Percentiles rank a stretch among this genome's conserved stretches.
These are phyloP conservation scores for Gambelia wislizenii DNA, from an alignment of 2,797 vertebrate genomes.

Conservation along the genomic window DNA sequence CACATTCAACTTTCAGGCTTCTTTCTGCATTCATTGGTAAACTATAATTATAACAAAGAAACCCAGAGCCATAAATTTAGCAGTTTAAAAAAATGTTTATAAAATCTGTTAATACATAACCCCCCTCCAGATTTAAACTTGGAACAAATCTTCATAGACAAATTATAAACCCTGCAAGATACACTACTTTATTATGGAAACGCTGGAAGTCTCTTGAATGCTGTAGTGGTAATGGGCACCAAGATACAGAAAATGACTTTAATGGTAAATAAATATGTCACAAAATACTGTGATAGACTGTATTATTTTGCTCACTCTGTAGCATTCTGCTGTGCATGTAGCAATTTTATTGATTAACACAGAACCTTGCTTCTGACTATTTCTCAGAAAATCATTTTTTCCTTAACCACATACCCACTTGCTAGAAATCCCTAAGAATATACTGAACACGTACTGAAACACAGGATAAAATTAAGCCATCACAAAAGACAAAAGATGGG, in stretches of 20 bases:
- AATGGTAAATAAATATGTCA: slow-evolving; percentile 29
- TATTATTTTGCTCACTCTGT: slow-evolving; percentile 43
- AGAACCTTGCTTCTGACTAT: slow-evolving; percentile 20
- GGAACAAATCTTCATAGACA: slow-evolving; percentile 7
- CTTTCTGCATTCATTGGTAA: not conserved
- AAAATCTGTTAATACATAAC: not conserved
- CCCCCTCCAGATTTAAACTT: slow-evolving; percentile 18
- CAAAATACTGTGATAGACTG: slow-evolving; percentile 45
- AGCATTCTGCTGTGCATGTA: slow-evolving; percentile 47
- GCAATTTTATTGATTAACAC: slow-evolving; percentile 59
- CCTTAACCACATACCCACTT: not conserved
- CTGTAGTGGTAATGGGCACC: slow-evolving; percentile 25
- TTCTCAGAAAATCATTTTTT: slow-evolving; percentile 29
- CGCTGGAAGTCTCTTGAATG: not conserved
- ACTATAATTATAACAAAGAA: not conserved
- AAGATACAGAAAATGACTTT: slow-evolving; percentile 44
- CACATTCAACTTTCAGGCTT: too few relatives aligned
- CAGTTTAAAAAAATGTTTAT: slow-evolving; percentile 1
- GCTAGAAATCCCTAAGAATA: not conserved
- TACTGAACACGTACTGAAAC: not conserved
- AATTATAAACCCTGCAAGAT: not conserved
- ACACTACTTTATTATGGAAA: slow-evolving; percentile 1
- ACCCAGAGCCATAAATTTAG: not conserved
- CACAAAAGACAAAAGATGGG: not conserved
- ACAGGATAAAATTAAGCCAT: not conserved